These are phyloP conservation scores for Xylophagus ater DNA, from an alignment of 2,888 invertebrate genomes.

Conservation along the genomic window DNA sequence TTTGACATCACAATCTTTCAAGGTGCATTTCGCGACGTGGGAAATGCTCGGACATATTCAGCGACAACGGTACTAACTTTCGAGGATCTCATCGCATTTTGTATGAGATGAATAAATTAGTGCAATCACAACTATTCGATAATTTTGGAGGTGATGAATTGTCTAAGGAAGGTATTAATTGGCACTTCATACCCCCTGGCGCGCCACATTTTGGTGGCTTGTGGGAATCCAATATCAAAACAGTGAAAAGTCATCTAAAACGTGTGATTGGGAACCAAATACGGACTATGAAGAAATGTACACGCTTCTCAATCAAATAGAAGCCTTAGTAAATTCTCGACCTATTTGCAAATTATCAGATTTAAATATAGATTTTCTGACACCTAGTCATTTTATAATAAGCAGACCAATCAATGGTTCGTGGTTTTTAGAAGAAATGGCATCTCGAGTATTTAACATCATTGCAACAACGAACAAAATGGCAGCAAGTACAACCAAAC, in stretches of 20 bases:
- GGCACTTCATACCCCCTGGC: constrained; percentile 16
- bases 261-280: background rate
- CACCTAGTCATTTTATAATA: constrained; percentile 7
- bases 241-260: constrained; percentile 1
- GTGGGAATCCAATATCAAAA: constrained; percentile 1
- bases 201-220: constrained; percentile 8
- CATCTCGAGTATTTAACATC: constrained; percentile 19
- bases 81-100: constrained; percentile 10
- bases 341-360: background rate
- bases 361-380: background rate
- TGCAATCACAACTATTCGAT: background rate
- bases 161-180: constrained; percentile 17
- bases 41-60: background rate
- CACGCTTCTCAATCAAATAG: constrained; percentile 21
- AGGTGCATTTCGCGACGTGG: background rate
- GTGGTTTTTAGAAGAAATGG: constrained; percentile 22
- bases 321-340: background rate
- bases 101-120: constrained; percentile 4
- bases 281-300: constrained; percentile 19
- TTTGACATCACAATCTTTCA: background rate
- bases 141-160: background rate
- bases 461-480: constrained; percentile 22
- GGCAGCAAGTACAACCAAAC: constrained; percentile 12
- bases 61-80: constrained; percentile 4
- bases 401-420: constrained; percentile 16